Percentiles rank a stretch among this genome's conserved stretches.
Evolutionary conservation across 1,140 invertebrate species (phyloP).

Genomic region (Drosophila sucinea): DNA sequence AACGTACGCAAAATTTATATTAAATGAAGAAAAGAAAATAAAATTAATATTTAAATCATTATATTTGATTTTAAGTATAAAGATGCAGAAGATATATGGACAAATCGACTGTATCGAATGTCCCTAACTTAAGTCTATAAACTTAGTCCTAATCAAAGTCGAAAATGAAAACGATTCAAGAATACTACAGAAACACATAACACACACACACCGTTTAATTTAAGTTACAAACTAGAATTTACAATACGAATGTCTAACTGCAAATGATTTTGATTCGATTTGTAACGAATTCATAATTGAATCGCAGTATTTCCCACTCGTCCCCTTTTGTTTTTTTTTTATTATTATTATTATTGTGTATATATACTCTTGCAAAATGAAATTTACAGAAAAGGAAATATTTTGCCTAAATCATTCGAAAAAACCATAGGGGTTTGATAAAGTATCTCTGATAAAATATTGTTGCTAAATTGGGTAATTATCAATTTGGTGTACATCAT

Average conservation of each 20-base stretch:
- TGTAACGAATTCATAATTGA: not conserved
- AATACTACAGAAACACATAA: conserved; percentile 12
- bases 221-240: conserved; percentile 12
- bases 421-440: too few species aligned
- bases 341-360: not conserved
- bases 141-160: conserved; percentile 36
- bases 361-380: not conserved
- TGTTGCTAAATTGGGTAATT: too few species aligned
- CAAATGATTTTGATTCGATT: not conserved
- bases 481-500: too few species aligned
- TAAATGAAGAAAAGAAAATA: conserved; percentile 49
- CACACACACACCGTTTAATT: conserved; percentile 4
- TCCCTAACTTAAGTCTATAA: conserved; percentile 68
- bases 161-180: conserved; percentile 13
- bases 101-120: conserved; percentile 51
- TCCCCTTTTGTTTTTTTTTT: not conserved
- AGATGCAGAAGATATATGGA: conserved; percentile 55
- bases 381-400: not conserved
- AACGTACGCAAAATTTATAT: conserved; percentile 49
- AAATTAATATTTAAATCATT: conserved; percentile 51
- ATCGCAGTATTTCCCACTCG: conserved; percentile 3
- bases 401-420: too few species aligned
- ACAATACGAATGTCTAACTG: conserved; percentile 3
- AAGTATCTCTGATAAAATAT: too few species aligned
- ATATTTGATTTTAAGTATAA: conserved; percentile 58